phyloP scores from a whole-genome alignment of 2,113 vertebrate genomes.

The Cheilinus undulatus region DNA sequence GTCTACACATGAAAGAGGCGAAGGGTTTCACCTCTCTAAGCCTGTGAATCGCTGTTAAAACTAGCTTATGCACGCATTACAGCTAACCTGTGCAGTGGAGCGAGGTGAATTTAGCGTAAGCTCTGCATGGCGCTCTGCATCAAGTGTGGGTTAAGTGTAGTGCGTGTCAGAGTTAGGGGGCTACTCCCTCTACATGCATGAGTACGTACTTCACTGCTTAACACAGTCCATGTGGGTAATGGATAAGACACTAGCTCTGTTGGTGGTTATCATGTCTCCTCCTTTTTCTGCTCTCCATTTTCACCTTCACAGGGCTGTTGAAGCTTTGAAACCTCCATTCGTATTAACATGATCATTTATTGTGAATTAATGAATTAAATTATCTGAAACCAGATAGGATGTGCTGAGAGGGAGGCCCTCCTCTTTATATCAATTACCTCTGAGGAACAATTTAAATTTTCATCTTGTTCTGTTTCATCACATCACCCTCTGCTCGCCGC shows the following conservation, averaged over 20 bases:
- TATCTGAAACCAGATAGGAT: slow-evolving; percentile 18
- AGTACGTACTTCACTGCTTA: neutral
- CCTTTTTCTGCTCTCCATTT: slow-evolving; percentile 2
- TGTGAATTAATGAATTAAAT: slow-evolving; percentile 22
- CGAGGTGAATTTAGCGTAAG: neutral
- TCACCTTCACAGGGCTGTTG: neutral
- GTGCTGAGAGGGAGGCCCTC: neutral
- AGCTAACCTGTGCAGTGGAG: neutral
- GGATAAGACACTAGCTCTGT: neutral
- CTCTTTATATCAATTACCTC: slow-evolving; percentile 57
- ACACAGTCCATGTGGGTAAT: neutral
- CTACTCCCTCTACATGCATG: neutral
- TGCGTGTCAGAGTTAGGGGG: neutral
- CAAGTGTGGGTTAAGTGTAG: neutral
- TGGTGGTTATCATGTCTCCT: neutral
- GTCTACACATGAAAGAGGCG: neutral
- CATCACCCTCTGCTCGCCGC: slow-evolving; percentile 27
- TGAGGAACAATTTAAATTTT: slow-evolving; percentile 47
- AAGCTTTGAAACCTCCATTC: slow-evolving; percentile 13
- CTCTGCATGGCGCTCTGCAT: neutral
- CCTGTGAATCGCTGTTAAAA: slow-evolving; percentile 10
- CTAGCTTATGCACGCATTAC: neutral
- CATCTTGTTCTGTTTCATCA: slow-evolving; percentile 42
- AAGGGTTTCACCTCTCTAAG: neutral
- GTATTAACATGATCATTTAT: slow-evolving; percentile 31